Evolutionary conservation across 2,888 invertebrate species (phyloP), one percentile per base, ranked within the genome.

Genomic region (Ochropleura plecta): DNA sequence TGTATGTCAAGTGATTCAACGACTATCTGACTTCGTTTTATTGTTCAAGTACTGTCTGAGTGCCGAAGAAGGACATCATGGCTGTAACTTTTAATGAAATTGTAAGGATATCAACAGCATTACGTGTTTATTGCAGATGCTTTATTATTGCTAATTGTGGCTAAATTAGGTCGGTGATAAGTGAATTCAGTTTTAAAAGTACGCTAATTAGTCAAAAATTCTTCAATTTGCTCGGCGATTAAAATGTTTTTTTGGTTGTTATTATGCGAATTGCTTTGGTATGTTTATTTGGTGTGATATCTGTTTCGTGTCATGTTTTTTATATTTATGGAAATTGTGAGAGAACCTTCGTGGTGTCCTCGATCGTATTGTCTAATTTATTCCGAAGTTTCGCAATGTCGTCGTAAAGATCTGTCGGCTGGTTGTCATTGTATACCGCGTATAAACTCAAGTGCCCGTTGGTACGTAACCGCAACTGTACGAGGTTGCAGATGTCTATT

Each of bases 1-100:
- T 93, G 93, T 95, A 85, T 95, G 95, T 95, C 95, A 95, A 95
- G 95, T 92, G 88, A 90, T 91, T 91, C 93, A 91, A 91, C 92
- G 90, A 91, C 89, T 90, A 91, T 92, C 89, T 86, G 81, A 90
- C 89, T 92, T 89, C 91, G 81, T 94, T 94, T 95, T 95, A 94
- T 94, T 94, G 94, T 94, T 93, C 93, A 91, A 93, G 92, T 93
- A 86, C 84, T 85, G 88, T 86, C 83, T 86, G 88, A 88, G 89
- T 91, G 84, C 57, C 82, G 81, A 91, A 89, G 92, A 94, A 95
- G 95, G 95, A 93, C 94, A 88, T 85, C 93, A 71, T 85, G 93
- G 88, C 85, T 88, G 91, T 93, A 92, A 94, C 91, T 91, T 92
- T 91, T 89, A 91, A 92, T 91, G 88, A 92, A 92, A 91, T 88